These are phyloP conservation scores for Eulithis testata DNA, from an alignment of 2,888 invertebrate species.

Conservation along the genomic window DNA sequence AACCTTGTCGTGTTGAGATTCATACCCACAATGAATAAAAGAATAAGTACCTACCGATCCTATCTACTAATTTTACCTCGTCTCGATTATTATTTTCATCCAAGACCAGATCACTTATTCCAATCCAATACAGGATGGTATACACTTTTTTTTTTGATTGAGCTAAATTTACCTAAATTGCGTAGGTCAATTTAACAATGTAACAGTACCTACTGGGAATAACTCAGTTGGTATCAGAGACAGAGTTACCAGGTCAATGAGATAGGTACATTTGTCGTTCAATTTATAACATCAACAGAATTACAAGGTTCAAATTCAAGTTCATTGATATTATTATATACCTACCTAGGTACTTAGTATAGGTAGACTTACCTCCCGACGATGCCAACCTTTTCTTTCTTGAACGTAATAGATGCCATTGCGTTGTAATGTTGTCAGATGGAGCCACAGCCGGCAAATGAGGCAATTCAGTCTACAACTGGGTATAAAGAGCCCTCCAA, in stretches of 20 bases:
- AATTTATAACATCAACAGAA: background rate
- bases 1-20: too few species aligned
- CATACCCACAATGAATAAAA: too few species aligned
- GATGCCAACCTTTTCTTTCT: constrained; percentile 89
- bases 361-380: constrained; percentile 88
- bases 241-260: background rate
- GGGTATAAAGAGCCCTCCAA: constrained; percentile 48
- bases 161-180: background rate
- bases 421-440: constrained; percentile 41
- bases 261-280: constrained; percentile 6
- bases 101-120: too few species aligned
- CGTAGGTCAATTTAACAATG: background rate
- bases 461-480: constrained; percentile 41
- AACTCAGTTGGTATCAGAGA: background rate
- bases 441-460: constrained; percentile 55
- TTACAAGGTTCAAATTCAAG: background rate
- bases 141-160: too few species aligned
- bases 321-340: constrained; percentile 9
- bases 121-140: too few species aligned
- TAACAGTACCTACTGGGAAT: background rate
- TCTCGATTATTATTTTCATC: too few species aligned
- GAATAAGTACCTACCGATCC: too few species aligned
- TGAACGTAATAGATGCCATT: constrained; percentile 67
- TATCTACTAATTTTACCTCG: too few species aligned
- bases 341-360: too few species aligned